Evolutionary conservation across 1,140 invertebrate species (phyloP), one percentile per base, ranked within the genome.

Genomic region (Prorops nasuta): DNA sequence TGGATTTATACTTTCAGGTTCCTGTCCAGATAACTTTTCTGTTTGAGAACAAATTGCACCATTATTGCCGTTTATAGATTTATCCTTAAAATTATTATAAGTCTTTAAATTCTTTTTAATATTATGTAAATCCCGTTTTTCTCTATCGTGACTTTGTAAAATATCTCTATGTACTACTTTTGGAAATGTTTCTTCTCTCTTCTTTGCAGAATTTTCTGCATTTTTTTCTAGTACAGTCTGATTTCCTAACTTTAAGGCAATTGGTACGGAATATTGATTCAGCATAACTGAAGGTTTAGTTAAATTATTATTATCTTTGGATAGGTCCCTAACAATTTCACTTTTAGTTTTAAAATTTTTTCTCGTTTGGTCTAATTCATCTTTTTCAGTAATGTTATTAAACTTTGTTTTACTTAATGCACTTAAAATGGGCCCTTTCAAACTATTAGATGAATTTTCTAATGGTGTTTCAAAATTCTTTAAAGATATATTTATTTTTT

Each of bases 361-460:
- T 46, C 14, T 16, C 6, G 37, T 15, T 9, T 6, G n/a, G 24
- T 64, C 38, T 2, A 56, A 46, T 7, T 16, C 34, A 46, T 40
- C 48, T 32, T 40, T 43, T n/a, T n/a, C n/a, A n/a, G n/a, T n/a
- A n/a, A n/a, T n/a, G n/a, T n/a, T n/a, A n/a, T 52, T 51, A 17
- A 50, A 17, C 12, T 54, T 49, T 22, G 60, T 45, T 35, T 73
- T 73, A 2, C 61, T 67, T n/a, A 78, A 56, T 39, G 66, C 65
- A 40, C 64, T 67, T 8, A 77, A 51, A 17, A 78, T 74, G 17
- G 66, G 68, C 38, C 67, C 67, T 21, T 49, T 46, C 21, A 58
- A 54, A 52, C 60, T 62, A 42, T 62, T 57, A 18, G 39, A 24
- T 22, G 24, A 14, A 31, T 16, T 10, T 22, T 47, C 47, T 17